Percentiles rank a stretch among this genome's conserved stretches.
Conservation (phyloP, 2,888 invertebrate species). For the Tuta absoluta region DNA sequence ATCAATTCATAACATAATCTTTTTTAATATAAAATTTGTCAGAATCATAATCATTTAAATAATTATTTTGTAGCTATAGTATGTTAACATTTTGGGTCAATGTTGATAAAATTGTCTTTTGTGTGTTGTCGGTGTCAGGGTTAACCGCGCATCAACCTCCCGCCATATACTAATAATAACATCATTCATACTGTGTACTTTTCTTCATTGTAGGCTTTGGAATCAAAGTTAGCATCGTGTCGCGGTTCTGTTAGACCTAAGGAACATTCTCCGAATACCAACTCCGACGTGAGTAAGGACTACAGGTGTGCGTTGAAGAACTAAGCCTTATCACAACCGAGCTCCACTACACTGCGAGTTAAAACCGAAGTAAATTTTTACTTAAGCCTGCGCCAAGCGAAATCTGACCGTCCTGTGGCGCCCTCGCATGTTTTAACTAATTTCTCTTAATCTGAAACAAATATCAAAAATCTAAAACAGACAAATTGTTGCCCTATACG, state of each 20-base stretch:
- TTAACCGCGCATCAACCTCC: slow-evolving; percentile 49
- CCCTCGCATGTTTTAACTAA: too few relatives aligned
- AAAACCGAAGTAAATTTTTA: slow-evolving; percentile 22
- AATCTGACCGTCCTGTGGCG: too few relatives aligned
- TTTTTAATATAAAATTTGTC: too few relatives aligned
- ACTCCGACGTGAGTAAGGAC: slow-evolving; percentile 78
- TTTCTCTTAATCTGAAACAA: too few relatives aligned
- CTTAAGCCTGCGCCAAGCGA: too few relatives aligned
- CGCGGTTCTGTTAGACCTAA: slow-evolving; percentile 81
- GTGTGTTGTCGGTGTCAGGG: slow-evolving; percentile 45
- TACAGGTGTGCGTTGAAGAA: slow-evolving; percentile 82
- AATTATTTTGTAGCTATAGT: too few relatives aligned
- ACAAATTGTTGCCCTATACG: too few relatives aligned
- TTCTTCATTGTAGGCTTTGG: slow-evolving; percentile 84
- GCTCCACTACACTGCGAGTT: slow-evolving; percentile 40
- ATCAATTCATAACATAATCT: too few relatives aligned
- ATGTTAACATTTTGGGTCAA: too few relatives aligned
- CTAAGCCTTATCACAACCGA: slow-evolving; percentile 46
- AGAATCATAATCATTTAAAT: too few relatives aligned
- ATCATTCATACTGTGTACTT: slow-evolving; percentile 76
- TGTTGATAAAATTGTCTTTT: neutral
- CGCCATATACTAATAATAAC: slow-evolving; percentile 73
- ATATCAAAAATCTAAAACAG: too few relatives aligned
- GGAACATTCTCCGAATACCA: slow-evolving; percentile 76
- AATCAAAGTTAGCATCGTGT: slow-evolving; percentile 86